A percentile compares a stretch with the other conserved stretches of the same genome.
Evolutionary conservation across 2,888 invertebrate species (phyloP).

Genomic region (Prosapia bicincta): DNA sequence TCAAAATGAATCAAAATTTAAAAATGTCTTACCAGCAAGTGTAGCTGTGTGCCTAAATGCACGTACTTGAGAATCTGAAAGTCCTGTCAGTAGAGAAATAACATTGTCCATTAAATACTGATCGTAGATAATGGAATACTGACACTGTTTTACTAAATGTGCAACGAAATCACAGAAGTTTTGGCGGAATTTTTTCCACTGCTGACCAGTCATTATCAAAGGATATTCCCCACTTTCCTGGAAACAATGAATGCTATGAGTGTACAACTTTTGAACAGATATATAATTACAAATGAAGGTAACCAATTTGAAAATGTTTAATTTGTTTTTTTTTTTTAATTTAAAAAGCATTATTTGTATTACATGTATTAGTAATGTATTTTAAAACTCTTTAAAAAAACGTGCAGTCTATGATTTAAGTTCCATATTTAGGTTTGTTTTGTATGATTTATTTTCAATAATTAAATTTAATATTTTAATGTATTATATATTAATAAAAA

Average conservation of each 20-base stretch:
- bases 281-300: no score
- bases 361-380: no score
- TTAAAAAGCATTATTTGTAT: neutral
- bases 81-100: conserved; percentile 91
- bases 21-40: conserved; percentile 73
- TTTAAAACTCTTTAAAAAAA: no score
- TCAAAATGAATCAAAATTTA: no score
- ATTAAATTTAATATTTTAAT: no score
- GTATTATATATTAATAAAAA: no score
- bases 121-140: conserved; percentile 98
- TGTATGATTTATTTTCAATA: no score
- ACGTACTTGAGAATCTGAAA: conserved; percentile 96
- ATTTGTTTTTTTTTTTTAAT: no score
- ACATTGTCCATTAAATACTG: conserved; percentile 99
- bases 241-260: conserved; percentile 15
- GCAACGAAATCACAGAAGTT: conserved; percentile 98
- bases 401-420: no score
- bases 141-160: conserved; percentile 94
- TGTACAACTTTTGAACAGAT: no score
- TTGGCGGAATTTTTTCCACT: conserved; percentile 94
- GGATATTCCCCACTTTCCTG: conserved; percentile 99
- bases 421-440: no score
- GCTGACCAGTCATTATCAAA: conserved; percentile 92
- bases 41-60: conserved; percentile 93
- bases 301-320: no score